phyloP scores from a whole-genome alignment of 2,797 vertebrate genomes.

The Coregonus sp. region DNA sequence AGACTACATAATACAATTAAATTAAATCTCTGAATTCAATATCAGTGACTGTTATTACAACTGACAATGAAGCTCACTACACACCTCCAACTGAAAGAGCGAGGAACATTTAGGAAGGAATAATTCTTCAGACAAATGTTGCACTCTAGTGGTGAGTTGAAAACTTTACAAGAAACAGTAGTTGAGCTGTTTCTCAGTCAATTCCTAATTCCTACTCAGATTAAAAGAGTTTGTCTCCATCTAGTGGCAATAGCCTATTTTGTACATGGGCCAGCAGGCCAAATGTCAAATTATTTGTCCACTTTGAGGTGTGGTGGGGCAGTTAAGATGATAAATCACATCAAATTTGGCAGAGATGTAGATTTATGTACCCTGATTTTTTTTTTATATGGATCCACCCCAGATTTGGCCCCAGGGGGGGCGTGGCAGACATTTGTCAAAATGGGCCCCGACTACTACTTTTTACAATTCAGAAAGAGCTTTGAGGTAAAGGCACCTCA shows the following conservation, averaged over 20 bases:
- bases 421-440: no score
- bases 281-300: no score
- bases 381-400: no score
- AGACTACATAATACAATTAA: not conserved
- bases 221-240: slow-evolving; percentile 49
- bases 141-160: slow-evolving; percentile 36
- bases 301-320: no score
- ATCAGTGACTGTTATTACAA: not conserved
- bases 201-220: not conserved
- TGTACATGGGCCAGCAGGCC: not conserved
- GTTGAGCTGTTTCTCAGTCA: not conserved
- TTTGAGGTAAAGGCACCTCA: no score
- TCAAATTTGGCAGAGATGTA: no score
- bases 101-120: not conserved
- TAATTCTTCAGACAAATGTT: slow-evolving; percentile 34
- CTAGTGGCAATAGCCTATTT: slow-evolving; percentile 28
- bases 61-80: not conserved
- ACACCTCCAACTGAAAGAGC: not conserved
- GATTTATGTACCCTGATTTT: no score
- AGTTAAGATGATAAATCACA: no score
- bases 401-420: no score
- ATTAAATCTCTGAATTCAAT: not conserved
- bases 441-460: no score
- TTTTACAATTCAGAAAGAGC: no score
- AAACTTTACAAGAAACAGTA: not conserved